Base-by-base conservation (phyloP, 30 jellyfish, hydroid and myxozoan genomes). In the Aurelia sp. region DNA sequence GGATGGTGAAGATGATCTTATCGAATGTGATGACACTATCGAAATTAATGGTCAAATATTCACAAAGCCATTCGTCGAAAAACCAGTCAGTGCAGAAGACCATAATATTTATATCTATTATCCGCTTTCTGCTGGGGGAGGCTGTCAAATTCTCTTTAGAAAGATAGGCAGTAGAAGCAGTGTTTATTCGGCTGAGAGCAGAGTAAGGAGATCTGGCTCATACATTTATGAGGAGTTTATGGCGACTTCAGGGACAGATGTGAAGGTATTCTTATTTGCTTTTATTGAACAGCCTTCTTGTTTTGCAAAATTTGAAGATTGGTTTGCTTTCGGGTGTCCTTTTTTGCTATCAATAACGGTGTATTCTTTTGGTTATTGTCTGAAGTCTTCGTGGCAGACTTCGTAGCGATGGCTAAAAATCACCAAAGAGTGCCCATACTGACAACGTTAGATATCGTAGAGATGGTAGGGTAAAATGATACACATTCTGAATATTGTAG, bases 201-300 rank as follows among this genome's bases (percentile, higher is more conserved):
- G 97, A 18, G 92, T 96, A 18, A 90, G 99, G 12, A 62, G 98
- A 55, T 77, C 94, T 48, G 98, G 98, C 13, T 96, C 99, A 9
- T 96, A 91, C 81, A 87, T 96, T 66, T 96, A 96, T 83, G 99
- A 96, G 70, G 98, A 96, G 35, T 96, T 86, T 69, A 90, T 96
- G 98, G 97, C 98, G 13, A 96, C 99, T 2, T 98, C 96, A 78
- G 99, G 99, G 16, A 91, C 99, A 11, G 99, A 96, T 90, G 99
- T 96, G 30, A 96, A 96, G 94, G 99, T 94, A 79, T 3, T 27
- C 33, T 27, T 27, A 2, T 27, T 27, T 27, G 33, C 33, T 27
- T 0, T 27, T 27, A 2, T 27, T 27, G 33, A 27, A 27, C 33
- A 27, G 33, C 10, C 10, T 1, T 0, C 51, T 40, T 40, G 10